Base-by-base conservation (phyloP, 2,113 vertebrate species). In the Halichoerus grypus region DNA sequence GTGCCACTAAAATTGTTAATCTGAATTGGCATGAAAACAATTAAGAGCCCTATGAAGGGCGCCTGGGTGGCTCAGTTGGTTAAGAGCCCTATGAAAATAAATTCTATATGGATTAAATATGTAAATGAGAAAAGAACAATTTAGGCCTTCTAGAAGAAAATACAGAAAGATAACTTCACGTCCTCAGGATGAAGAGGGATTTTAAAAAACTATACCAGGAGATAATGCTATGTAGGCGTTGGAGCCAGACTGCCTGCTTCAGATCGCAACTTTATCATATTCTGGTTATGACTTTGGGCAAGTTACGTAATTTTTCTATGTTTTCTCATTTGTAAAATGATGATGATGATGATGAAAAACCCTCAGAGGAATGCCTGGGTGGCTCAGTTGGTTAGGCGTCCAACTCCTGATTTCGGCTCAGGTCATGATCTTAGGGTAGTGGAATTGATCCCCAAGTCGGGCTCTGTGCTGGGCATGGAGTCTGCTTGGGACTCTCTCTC, bases 261-360 rank as follows among this genome's bases (percentile, higher is more conserved):
- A 51, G 1, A 71, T 95, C 51, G 67, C 21, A 55, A 11, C 26
- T 72, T 80, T 79, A 71, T 80, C 53, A 79, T 22, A 74, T 85
- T 88, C 13, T 71, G 2, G 22, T 67, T 92, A 85, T 77, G 46
- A 92, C 39, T 92, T 90, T 90, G 57, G 77, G 53, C 16, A 87
- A 81, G n/a, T 80, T 86, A 26, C 24, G 2, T 65, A 72, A 51
- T 79, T 26, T 84, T 92, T 57, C n/a, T 96, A 10, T 94, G 33
- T 95, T 95, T 85, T 71, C 36, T 96, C 15, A 65, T 84, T 85
- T 85, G 36, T 88, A 83, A 87, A 85, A 65, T 92, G 72, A 91
- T 39, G 39, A 85, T 46, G 88, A 49, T n/a, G 79, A n/a, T 88
- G 9, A 39, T 49, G 15, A 96, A 85, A 46, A 49, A 16, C 74